phyloP scores from a whole-genome alignment of 2,888 invertebrate genomes.

The Oscheius sp. region DNA sequence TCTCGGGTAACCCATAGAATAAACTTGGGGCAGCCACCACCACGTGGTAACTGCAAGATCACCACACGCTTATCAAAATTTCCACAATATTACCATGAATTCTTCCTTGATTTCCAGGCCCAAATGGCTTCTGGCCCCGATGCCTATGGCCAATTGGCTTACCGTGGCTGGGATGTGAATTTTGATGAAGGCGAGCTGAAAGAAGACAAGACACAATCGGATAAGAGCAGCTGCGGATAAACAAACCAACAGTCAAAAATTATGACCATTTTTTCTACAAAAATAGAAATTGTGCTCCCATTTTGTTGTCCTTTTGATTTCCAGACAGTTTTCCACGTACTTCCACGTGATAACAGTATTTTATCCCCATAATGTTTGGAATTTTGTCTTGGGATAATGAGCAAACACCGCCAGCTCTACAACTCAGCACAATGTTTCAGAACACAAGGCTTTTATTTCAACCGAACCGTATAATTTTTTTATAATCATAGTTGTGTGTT shows the following conservation, averaged over 20 bases:
- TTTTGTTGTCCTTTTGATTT: slow-evolving; percentile 99
- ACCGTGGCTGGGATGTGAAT: background rate
- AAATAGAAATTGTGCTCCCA: slow-evolving; percentile 92
- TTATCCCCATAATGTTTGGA: background rate
- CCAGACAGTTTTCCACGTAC: slow-evolving; percentile 77
- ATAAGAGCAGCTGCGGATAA: background rate
- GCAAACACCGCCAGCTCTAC: too few species aligned
- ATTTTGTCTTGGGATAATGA: background rate
- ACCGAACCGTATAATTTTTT: too few species aligned
- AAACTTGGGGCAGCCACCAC: too few species aligned
- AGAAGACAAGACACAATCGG: background rate
- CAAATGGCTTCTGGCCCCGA: background rate
- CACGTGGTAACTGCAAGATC: too few species aligned
- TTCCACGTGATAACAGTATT: background rate
- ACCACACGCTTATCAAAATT: too few species aligned
- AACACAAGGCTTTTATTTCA: too few species aligned
- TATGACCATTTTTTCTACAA: slow-evolving; percentile 80
- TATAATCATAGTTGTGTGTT: too few species aligned
- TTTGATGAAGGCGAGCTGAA: background rate
- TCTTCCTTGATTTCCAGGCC: background rate
- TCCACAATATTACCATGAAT: too few species aligned
- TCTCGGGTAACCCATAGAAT: too few species aligned
- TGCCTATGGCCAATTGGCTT: background rate
- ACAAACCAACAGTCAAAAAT: background rate
- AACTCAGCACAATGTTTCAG: too few species aligned